These are phyloP conservation scores for Branchellion lobata DNA, from an alignment of 2,888 invertebrate species.

Conservation along the genomic window DNA sequence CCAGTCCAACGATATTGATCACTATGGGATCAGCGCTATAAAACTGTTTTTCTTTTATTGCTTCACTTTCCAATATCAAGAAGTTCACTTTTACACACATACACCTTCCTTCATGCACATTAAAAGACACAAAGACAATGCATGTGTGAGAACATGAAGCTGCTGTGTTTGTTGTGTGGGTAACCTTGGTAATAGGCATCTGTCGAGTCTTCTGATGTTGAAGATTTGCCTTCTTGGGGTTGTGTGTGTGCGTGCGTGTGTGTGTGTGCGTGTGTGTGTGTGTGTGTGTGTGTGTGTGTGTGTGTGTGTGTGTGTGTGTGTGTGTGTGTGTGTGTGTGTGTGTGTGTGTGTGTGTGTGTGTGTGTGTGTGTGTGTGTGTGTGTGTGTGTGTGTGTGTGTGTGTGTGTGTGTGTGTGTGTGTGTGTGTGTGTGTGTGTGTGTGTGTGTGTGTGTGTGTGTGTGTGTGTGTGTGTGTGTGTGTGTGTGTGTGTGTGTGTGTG, in stretches of 20 bases:
- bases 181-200: no score
- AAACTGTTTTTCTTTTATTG: no score
- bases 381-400: conserved; percentile 8
- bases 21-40: no score
- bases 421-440: conserved; percentile 21
- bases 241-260: not conserved
- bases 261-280: conserved; percentile 24
- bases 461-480: conserved; percentile 29
- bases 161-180: no score
- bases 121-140: no score
- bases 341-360: conserved; percentile 38
- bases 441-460: conserved; percentile 9
- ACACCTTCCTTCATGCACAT: no score
- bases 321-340: conserved; percentile 14
- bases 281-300: conserved; percentile 12
- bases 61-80: no score
- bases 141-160: no score
- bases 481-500: not conserved
- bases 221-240: no score
- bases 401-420: conserved; percentile 18
- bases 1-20: no score
- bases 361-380: not conserved
- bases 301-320: conserved; percentile 19
- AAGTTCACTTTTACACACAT: no score
- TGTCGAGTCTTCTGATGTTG: no score